Percentiles rank a stretch among this genome's conserved stretches.
Conservation (phyloP, 2,797 vertebrate species). For the Eospalax fontanierii region DNA sequence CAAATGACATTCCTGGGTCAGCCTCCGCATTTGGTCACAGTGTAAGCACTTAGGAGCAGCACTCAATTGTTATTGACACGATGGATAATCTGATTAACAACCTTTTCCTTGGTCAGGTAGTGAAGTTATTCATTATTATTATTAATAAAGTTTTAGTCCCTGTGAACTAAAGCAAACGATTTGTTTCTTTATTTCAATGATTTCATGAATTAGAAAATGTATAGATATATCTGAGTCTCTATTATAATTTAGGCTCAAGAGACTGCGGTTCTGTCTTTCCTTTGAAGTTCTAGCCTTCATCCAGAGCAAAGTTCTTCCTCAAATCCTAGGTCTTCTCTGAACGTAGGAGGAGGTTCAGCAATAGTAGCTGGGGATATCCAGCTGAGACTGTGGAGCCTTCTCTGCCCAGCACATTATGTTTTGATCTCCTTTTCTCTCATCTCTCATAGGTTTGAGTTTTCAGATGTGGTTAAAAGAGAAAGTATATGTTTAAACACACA, state of each 20-base stretch:
- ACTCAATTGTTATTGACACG: background rate
- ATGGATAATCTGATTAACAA: background rate
- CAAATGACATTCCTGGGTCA: background rate
- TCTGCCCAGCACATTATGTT: background rate
- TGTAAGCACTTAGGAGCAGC: background rate
- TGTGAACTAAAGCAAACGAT: slow-evolving; percentile 1
- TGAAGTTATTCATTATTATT: background rate
- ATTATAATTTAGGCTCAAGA: background rate
- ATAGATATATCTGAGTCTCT: background rate
- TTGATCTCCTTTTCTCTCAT: background rate
- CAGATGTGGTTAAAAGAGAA: slow-evolving; percentile 25
- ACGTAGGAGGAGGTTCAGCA: background rate
- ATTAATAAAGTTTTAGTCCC: background rate
- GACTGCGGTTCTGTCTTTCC: background rate
- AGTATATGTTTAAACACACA: background rate
- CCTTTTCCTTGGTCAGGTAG: background rate
- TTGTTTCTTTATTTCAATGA: background rate
- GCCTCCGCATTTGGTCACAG: background rate
- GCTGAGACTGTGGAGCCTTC: background rate
- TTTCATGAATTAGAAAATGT: background rate
- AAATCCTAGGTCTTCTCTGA: background rate
- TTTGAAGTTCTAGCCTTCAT: slow-evolving; percentile 21
- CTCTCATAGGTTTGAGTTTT: background rate
- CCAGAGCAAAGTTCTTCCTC: background rate
- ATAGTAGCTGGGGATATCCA: background rate